Evolutionary conservation across 2,888 invertebrate genomes (phyloP).

Genomic region (Eurois occulta): DNA sequence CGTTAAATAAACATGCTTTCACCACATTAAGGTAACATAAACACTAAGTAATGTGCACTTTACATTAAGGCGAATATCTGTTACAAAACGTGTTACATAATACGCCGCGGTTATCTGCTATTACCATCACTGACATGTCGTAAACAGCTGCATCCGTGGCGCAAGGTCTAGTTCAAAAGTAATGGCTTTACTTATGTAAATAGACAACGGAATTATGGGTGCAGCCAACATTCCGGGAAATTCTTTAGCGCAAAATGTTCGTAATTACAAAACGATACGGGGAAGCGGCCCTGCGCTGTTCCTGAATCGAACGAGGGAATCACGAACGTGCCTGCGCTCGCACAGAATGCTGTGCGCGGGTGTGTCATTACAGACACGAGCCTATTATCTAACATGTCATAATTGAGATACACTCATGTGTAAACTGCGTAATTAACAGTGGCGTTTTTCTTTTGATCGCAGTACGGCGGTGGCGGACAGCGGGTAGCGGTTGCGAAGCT

Average conservation of each 20-base stretch:
- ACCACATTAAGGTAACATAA: slow-evolving; percentile 61
- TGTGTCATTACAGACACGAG: slow-evolving; percentile 79
- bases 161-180: slow-evolving; percentile 70
- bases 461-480: slow-evolving; percentile 82
- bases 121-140: slow-evolving; percentile 73
- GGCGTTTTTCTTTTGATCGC: slow-evolving; percentile 82
- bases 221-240: slow-evolving; percentile 71
- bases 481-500: slow-evolving; percentile 81
- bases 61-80: slow-evolving; percentile 70
- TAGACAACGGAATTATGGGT: slow-evolving; percentile 70
- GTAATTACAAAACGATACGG: slow-evolving; percentile 78
- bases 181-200: slow-evolving; percentile 74
- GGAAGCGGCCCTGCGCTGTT: slow-evolving; percentile 69
- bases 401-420: slow-evolving; percentile 81
- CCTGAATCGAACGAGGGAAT: slow-evolving; percentile 70
- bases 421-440: slow-evolving; percentile 83
- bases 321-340: slow-evolving; percentile 70
- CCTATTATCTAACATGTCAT: slow-evolving; percentile 81
- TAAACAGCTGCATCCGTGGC: slow-evolving; percentile 68
- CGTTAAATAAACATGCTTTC: slow-evolving; percentile 49
- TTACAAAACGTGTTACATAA: slow-evolving; percentile 76
- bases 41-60: slow-evolving; percentile 62
- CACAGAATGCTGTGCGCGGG: slow-evolving; percentile 62
- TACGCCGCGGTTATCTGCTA: slow-evolving; percentile 70
- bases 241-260: slow-evolving; percentile 72